Percentiles rank a stretch among this genome's conserved stretches.
These are phyloP conservation scores for Poecilia picta DNA, from an alignment of 2,797 vertebrate species.

Conservation along the genomic window DNA sequence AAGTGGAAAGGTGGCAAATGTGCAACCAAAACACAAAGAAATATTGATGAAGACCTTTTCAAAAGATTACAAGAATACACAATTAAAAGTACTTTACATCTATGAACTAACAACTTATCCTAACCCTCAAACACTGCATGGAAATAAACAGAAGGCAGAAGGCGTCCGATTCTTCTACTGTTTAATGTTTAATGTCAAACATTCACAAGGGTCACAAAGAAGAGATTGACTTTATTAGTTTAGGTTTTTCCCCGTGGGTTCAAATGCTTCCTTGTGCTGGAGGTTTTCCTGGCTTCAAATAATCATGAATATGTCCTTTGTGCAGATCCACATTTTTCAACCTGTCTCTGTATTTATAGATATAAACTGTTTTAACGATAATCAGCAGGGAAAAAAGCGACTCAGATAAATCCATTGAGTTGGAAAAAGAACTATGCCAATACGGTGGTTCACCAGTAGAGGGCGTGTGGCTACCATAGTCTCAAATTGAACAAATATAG, in stretches of 20 bases:
- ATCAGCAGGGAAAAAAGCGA: not conserved
- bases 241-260: not conserved
- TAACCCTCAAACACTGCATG: not conserved
- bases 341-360: not conserved
- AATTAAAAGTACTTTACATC: not conserved
- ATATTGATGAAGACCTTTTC: not conserved
- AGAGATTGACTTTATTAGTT: not conserved
- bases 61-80: not conserved
- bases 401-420: not conserved
- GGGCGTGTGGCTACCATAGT: conserved; percentile 36
- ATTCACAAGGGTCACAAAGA: not conserved
- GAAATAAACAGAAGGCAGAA: conserved; percentile 18
- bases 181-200: not conserved
- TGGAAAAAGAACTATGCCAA: not conserved
- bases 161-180: not conserved
- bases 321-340: not conserved
- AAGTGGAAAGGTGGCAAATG: not conserved
- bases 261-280: not conserved
- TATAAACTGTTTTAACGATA: not conserved
- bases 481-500: not conserved
- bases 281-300: not conserved
- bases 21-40: not conserved
- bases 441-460: conserved; percentile 50
- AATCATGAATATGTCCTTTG: not conserved
- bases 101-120: conserved; percentile 1